Evolutionary conservation across 2,797 vertebrate genomes (phyloP).

Genomic region (Eulemur mongoz): DNA sequence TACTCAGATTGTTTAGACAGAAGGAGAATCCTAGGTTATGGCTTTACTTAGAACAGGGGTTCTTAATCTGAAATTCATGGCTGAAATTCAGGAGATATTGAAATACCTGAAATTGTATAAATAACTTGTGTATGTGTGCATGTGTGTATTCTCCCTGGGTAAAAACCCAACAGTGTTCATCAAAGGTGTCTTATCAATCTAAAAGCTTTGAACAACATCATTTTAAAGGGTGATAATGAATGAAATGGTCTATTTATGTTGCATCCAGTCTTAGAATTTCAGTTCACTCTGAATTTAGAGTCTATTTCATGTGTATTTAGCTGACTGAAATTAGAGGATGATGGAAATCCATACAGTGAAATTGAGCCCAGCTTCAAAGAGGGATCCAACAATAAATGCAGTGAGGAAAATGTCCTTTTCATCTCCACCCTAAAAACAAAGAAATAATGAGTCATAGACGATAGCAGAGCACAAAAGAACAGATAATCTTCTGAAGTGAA

Average conservation of each 20-base stretch:
- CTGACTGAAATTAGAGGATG: background rate
- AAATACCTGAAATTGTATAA: background rate
- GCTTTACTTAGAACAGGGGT: background rate
- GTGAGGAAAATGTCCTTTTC: conserved; percentile 74
- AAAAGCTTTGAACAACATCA: background rate
- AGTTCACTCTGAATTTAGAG: background rate
- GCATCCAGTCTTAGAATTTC: background rate
- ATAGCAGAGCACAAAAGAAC: background rate
- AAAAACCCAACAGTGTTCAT: background rate
- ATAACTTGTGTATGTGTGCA: background rate
- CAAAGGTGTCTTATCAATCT: background rate
- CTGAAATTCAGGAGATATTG: background rate
- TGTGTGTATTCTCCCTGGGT: background rate
- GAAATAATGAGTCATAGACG: background rate
- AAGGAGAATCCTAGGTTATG: background rate
- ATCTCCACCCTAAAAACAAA: conserved; percentile 75
- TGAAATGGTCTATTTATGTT: background rate
- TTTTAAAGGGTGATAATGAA: background rate
- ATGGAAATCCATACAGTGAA: conserved; percentile 69
- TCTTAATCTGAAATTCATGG: conserved; percentile 10
- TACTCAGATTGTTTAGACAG: background rate
- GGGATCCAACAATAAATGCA: conserved; percentile 75
- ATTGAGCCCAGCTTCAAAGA: conserved; percentile 82
- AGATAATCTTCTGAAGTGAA: background rate
- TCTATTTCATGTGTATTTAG: background rate